Percentiles rank a stretch among this genome's conserved stretches.
Conservation (phyloP, 1,140 invertebrate species). For the Holcopasites calliopsidis region DNA sequence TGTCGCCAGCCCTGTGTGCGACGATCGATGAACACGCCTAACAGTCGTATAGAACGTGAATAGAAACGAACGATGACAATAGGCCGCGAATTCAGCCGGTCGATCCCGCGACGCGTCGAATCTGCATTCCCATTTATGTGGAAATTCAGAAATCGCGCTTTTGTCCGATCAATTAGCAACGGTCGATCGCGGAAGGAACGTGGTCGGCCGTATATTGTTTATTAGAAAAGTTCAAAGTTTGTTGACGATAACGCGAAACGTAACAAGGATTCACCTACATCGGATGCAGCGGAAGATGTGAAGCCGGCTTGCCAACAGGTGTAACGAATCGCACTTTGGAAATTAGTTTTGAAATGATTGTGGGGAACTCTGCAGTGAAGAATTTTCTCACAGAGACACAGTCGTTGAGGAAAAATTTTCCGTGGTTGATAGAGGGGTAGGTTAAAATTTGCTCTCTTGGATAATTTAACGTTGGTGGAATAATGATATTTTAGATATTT, state of each 20-base stretch:
- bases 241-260: neutral
- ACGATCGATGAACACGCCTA: slow-evolving; percentile 24
- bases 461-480: neutral
- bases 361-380: neutral
- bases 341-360: neutral
- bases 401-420: slow-evolving; percentile 12
- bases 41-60: neutral
- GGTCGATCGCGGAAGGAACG: slow-evolving; percentile 27
- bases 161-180: slow-evolving; percentile 59
- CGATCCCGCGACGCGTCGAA: slow-evolving; percentile 49
- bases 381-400: neutral
- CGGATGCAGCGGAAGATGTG: neutral
- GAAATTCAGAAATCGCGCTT: slow-evolving; percentile 61
- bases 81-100: slow-evolving; percentile 37
- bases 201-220: slow-evolving; percentile 32
- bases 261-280: neutral
- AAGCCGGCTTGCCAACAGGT: slow-evolving; percentile 4
- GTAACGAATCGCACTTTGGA: slow-evolving; percentile 19
- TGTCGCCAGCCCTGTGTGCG: too few relatives aligned
- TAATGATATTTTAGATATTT: neutral
- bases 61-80: slow-evolving; percentile 50
- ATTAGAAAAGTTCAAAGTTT: neutral
- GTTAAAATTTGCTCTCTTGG: neutral
- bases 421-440: too few relatives aligned
- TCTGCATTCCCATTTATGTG: slow-evolving; percentile 64